A percentile compares a stretch with the other conserved stretches of the same genome.
Conservation (phyloP, 1,140 invertebrate species). For the Atopsyche davidsoni region DNA sequence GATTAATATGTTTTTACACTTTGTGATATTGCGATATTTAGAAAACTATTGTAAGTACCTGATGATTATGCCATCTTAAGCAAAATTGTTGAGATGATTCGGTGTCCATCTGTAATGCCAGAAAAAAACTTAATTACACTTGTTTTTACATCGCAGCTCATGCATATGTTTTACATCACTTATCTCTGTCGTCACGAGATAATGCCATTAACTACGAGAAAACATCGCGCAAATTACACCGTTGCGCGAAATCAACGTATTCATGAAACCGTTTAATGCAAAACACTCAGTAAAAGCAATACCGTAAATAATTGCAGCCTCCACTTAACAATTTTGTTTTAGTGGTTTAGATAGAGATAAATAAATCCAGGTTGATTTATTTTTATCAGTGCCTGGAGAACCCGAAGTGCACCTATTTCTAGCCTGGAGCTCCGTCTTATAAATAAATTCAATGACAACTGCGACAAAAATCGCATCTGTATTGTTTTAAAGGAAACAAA, state of each 20-base stretch:
- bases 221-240: conserved; percentile 16
- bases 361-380: conserved; percentile 49
- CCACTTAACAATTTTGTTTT: conserved; percentile 21
- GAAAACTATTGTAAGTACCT: conserved; percentile 45
- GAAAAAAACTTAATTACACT: conserved; percentile 12
- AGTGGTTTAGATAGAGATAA: conserved; percentile 22
- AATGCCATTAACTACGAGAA: conserved; percentile 15
- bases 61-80: conserved; percentile 75
- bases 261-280: conserved; percentile 9
- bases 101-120: conserved; percentile 42
- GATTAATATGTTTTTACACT: too few species aligned
- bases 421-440: conserved; percentile 45
- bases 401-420: conserved; percentile 51
- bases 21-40: too few species aligned
- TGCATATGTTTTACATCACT: conserved; percentile 10
- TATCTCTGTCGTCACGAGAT: conserved; percentile 20
- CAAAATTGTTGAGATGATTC: conserved; percentile 67
- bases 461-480: conserved; percentile 8
- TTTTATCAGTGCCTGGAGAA: conserved; percentile 51
- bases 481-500: too few species aligned
- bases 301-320: conserved; percentile 22
- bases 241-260: conserved; percentile 4
- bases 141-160: background rate
- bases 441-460: conserved; percentile 51
- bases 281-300: conserved; percentile 5